Percentiles rank a stretch among this genome's conserved stretches.
These are phyloP conservation scores for Sebastes hubbsi DNA, from an alignment of 2,797 vertebrate species.

Conservation along the genomic window DNA sequence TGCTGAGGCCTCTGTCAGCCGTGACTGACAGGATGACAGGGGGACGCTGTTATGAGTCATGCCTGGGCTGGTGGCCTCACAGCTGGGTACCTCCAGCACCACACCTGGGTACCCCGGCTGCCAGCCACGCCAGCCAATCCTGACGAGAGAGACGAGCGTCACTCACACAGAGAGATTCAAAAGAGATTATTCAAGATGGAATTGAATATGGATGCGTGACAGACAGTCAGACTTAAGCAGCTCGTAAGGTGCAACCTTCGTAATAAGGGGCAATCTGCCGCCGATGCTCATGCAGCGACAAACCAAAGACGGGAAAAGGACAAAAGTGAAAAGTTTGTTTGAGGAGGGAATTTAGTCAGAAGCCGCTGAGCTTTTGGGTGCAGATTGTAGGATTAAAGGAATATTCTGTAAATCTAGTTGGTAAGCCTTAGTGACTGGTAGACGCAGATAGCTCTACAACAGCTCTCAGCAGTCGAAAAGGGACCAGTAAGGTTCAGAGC, in stretches of 20 bases:
- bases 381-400: conserved; percentile 52
- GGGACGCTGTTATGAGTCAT: conserved; percentile 71
- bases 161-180: conserved; percentile 23
- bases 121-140: conserved; percentile 43
- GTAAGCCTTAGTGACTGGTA: conserved; percentile 36
- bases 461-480: neutral
- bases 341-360: conserved; percentile 21
- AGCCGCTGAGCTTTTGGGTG: conserved; percentile 11
- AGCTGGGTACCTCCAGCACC: conserved; percentile 76
- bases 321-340: conserved; percentile 30
- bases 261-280: conserved; percentile 11
- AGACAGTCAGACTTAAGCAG: conserved; percentile 12
- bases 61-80: conserved; percentile 78
- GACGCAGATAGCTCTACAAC: neutral
- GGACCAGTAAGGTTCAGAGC: neutral
- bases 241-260: conserved; percentile 34
- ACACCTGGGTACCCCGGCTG: conserved; percentile 79
- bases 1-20: conserved; percentile 72
- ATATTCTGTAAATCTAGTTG: conserved; percentile 29
- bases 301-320: conserved; percentile 33
- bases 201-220: conserved; percentile 38
- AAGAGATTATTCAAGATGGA: conserved; percentile 28
- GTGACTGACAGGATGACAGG: conserved; percentile 76
- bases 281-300: neutral
- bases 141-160: conserved; percentile 20